phyloP scores from a whole-genome alignment of 2,113 vertebrate genomes.

The Chinchilla lanigera region DNA sequence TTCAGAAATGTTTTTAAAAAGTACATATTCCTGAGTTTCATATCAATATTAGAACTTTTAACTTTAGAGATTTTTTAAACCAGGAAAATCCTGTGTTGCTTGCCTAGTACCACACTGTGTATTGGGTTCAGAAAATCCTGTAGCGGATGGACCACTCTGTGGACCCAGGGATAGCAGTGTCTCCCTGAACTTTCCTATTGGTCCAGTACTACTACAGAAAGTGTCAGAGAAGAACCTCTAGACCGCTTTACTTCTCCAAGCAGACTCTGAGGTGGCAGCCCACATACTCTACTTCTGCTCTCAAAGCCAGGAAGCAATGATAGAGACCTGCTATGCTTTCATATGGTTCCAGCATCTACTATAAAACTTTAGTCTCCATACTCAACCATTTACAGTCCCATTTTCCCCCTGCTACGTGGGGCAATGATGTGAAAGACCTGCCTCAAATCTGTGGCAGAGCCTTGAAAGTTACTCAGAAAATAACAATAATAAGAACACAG shows the following conservation, averaged over 20 bases:
- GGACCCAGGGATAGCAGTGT: too few species aligned
- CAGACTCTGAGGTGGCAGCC: background rate
- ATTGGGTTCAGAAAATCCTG: background rate
- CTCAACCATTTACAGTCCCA: background rate
- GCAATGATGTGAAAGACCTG: too few species aligned
- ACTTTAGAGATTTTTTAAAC: background rate
- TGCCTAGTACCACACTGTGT: background rate
- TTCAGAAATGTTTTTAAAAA: background rate
- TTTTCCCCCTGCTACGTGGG: background rate
- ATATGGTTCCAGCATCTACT: background rate
- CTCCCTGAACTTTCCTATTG: background rate
- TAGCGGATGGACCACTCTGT: background rate
- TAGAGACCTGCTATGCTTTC: background rate
- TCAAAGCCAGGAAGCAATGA: background rate
- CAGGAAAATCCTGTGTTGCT: background rate
- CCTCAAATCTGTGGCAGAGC: background rate
- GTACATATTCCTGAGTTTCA: background rate
- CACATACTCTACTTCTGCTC: fast-evolving
- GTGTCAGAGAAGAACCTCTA: background rate
- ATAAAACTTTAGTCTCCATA: background rate
- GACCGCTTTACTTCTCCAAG: background rate
- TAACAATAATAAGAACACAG: background rate
- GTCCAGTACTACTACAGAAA: background rate
- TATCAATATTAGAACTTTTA: background rate
- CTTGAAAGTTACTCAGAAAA: background rate